These are phyloP conservation scores for Pachydiplax longipennis DNA, from an alignment of 2,888 invertebrate genomes.

Conservation along the genomic window DNA sequence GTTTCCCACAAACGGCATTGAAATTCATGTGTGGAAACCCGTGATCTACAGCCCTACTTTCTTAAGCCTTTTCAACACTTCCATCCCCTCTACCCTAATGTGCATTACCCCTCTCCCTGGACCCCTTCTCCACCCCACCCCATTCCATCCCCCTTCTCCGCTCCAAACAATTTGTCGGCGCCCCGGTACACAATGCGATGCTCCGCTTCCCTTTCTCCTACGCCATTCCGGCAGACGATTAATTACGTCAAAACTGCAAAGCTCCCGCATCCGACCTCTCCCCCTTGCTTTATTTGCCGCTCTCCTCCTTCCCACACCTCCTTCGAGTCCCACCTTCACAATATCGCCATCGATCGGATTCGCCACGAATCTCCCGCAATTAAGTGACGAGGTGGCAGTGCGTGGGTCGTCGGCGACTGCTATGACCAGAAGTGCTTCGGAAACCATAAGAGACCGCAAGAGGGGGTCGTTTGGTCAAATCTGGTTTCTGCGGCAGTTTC, in stretches of 20 bases:
- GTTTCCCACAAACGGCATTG: no score
- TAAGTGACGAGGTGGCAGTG: no score
- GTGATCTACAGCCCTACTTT: background rate
- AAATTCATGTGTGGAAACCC: no score
- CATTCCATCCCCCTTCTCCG: background rate
- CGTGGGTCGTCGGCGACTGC: background rate
- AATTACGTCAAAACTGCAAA: conserved; percentile 43
- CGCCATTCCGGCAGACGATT: background rate
- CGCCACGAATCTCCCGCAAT: no score
- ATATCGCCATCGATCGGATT: background rate
- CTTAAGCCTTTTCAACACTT: background rate
- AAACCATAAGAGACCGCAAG: background rate
- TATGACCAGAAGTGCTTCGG: background rate
- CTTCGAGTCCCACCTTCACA: background rate
- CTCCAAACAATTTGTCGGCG: conserved; percentile 36
- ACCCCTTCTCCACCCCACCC: background rate
- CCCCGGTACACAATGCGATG: conserved; percentile 36
- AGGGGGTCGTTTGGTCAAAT: background rate
- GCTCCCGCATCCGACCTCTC: background rate
- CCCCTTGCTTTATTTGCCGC: background rate
- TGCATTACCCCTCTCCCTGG: background rate
- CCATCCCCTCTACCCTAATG: background rate
- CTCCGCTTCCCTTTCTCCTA: background rate
- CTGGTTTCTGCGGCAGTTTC: no score
- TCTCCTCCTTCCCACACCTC: background rate